Evolutionary conservation across 2,797 vertebrate genomes (phyloP), one percentile per base, ranked within the genome.

Genomic region (Etheostoma nigrum): DNA sequence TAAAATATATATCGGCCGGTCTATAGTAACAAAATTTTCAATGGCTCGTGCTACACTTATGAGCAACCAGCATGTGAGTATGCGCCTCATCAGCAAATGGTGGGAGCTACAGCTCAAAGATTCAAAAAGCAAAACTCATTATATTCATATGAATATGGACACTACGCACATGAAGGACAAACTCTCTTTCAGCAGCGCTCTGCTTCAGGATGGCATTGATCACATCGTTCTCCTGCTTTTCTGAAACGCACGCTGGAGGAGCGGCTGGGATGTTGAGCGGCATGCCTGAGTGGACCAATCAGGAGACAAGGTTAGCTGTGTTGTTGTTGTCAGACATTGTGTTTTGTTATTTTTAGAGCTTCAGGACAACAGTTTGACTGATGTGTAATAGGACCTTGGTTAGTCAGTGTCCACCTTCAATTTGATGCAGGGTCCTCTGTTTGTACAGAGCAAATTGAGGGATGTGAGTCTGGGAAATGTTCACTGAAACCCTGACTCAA

Each of bases 181-280:
- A 99, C 85, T 98, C 98, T 88, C 91, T 95, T 93, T 99, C 98
- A 49, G 97, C 97, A 1, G 97, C 96, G 75, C 96, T 95, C 89
- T 99, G 98, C 85, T 99, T 99, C 87, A 99, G 94, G 91, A 99
- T 97, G 86, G 97, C 98, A 70, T 99, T 99, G 90, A 99, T 99
- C 78, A 99, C 97, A 57, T 99, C 98, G 0, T 98, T 99, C 93
- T 99, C 98, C 85, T 99, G 98, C 89, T 99, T 99, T 90, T 99
- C 98, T 10, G 98, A 98, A 78, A 99, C 97, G 71, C 97, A 99
- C 16, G 95, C 90, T 44, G 98, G 98, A 36, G 97, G 97, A 33
- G 96, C 96, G 64, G 97, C 97, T 61, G 98, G 98, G 85, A 98
- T 96, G 90, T 99, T 99, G 79, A 99, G 97, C 0, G 96, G 97